Conservation (phyloP, 2,113 vertebrate species). For the Rhea americana region DNA sequence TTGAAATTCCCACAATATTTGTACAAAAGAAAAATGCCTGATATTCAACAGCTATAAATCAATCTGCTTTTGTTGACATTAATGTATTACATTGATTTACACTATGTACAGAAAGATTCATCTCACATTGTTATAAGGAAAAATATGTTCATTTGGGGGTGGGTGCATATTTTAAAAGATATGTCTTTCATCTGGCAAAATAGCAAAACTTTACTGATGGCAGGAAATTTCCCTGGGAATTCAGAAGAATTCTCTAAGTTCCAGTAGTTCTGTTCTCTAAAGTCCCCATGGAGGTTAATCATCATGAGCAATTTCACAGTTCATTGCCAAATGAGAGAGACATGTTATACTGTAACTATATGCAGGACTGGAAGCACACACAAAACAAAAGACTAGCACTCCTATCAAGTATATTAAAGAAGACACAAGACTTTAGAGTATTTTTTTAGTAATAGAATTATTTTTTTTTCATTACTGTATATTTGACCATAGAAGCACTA, state of each 20-base stretch:
- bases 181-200: background rate
- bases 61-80: background rate
- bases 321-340: background rate
- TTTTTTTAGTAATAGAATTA: background rate
- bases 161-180: background rate
- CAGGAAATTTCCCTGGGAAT: background rate
- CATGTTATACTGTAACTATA: background rate
- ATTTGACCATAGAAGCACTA: background rate
- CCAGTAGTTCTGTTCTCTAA: background rate
- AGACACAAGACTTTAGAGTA: background rate
- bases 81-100: background rate
- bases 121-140: background rate
- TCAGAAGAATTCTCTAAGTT: background rate
- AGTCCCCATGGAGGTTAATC: background rate
- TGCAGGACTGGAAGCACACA: background rate
- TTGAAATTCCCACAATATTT: background rate
- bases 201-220: background rate
- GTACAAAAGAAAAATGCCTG: background rate
- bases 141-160: fast-evolving
- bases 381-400: background rate
- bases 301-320: background rate
- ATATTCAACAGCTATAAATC: background rate
- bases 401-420: background rate
- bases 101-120: background rate
- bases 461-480: background rate